Conservation (phyloP, 2,113 vertebrate species). For the Butastur rufipennis region DNA sequence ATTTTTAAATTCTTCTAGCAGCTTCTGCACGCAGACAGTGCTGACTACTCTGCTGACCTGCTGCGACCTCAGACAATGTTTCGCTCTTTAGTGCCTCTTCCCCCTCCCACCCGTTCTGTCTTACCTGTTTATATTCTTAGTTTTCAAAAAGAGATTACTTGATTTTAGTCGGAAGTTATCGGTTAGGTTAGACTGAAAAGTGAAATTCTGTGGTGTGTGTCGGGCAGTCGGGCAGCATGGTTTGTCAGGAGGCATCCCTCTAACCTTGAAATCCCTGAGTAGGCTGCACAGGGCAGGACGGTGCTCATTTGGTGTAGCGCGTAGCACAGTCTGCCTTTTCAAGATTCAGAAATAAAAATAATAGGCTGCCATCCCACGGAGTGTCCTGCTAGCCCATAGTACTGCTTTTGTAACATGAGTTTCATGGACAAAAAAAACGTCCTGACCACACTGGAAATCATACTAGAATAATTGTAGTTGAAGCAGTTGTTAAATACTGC, state of each 20-base stretch:
- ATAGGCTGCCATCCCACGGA: not conserved
- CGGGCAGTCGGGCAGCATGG: not conserved
- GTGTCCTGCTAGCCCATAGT: not conserved
- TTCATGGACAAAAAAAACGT: not conserved
- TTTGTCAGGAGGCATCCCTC: not conserved
- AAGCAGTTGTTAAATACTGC: not conserved
- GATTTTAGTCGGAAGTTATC: not conserved
- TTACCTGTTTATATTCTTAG: not conserved
- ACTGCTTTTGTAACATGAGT: not conserved
- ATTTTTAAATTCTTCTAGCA: not conserved
- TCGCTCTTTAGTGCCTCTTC: not conserved
- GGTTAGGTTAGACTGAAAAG: not conserved
- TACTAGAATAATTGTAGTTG: not conserved
- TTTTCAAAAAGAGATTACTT: not conserved
- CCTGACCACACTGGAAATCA: not conserved
- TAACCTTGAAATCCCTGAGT: not conserved
- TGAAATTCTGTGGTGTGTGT: not conserved
- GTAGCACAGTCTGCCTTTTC: not conserved
- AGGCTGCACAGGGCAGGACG: fast-evolving
- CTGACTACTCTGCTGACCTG: not conserved
- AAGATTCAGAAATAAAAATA: not conserved
- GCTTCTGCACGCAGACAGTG: not conserved
- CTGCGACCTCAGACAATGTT: not conserved
- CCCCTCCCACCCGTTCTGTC: not conserved
- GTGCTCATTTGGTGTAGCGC: not conserved